Evolutionary conservation across 2,797 vertebrate genomes (phyloP).

Genomic region (Chaenodraco wilsoni): DNA sequence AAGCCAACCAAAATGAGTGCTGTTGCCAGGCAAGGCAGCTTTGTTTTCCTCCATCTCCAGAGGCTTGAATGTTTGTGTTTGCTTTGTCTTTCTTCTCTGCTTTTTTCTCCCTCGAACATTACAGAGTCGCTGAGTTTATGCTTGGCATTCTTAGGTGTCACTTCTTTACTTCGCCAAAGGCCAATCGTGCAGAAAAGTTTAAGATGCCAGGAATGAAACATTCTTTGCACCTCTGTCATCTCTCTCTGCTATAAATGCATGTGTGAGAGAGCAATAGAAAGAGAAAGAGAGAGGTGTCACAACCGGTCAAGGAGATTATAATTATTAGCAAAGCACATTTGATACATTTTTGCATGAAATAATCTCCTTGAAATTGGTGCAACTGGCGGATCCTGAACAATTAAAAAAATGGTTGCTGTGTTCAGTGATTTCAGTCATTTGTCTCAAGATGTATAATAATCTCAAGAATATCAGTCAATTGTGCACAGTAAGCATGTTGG

Average conservation of each 20-base stretch:
- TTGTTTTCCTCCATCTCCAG: conserved; percentile 59
- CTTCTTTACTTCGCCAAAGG: conserved; percentile 59
- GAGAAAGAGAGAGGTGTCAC: conserved; percentile 16
- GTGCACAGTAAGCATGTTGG: conserved; percentile 14
- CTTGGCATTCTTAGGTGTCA: conserved; percentile 53
- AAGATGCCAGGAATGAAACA: conserved; percentile 45
- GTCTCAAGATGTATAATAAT: conserved; percentile 32
- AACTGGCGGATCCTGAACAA: conserved; percentile 12
- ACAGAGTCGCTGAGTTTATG: conserved; percentile 33
- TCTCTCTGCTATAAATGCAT: conserved; percentile 33
- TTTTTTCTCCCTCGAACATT: conserved; percentile 43
- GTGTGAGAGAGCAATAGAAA: conserved; percentile 18
- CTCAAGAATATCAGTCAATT: conserved; percentile 31
- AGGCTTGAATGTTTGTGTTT: conserved; percentile 62
- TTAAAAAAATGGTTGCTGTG: conserved; percentile 1
- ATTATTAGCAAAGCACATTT: conserved; percentile 11
- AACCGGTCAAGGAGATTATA: conserved; percentile 33
- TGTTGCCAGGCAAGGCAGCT: conserved; percentile 66
- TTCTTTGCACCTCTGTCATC: conserved; percentile 45
- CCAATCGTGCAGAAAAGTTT: conserved; percentile 39
- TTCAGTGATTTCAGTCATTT: conserved; percentile 41
- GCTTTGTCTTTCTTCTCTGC: conserved; percentile 39
- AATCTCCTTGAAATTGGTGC: conserved; percentile 17
- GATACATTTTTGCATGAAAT: conserved; percentile 14
- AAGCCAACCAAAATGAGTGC: conserved; percentile 63